Evolutionary conservation across 92 coral and sea anemone species (phyloP), one percentile per base, ranked within the genome.

Genomic region (Isaurus tuberculatus): DNA sequence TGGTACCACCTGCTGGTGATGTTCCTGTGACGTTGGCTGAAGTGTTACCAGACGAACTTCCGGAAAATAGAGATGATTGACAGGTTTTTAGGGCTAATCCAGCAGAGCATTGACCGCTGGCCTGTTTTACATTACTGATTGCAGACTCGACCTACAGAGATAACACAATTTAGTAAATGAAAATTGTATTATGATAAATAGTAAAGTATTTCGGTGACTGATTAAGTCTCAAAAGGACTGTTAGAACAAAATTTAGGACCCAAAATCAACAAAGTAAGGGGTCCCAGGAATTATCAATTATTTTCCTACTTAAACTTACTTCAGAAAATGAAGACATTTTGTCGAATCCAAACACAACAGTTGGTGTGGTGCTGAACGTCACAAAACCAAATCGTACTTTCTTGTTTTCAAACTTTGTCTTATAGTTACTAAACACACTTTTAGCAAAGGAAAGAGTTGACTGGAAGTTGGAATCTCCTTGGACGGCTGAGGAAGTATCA

Each of bases 391-490:
- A 74, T 1, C 80, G 80, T 16, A 89, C 86, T 49, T 67, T 57
- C 25, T 88, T 72, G 19, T 79, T 85, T 30, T 75, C 57, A 60
- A 88, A 88, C 17, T 85, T 58, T 33, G 81, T 74, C 37, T 70
- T 84, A 46, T 51, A 74, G 9, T 65, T 17, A 17, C 66, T 51
- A 26, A 85, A 89, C 2, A 89, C 89, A n/a, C 83, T 36, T 9
- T 85, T 85, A 36, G 85, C 79, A 26, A 89, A 89, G 26, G 69
- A 30, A 9, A 89, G 78, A 9, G 89, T 42, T 11, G 86, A 57
- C 57, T 89, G 77, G 46, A 89, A 85, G 69, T 89, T 85, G 33
- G 83, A 75, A 22, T 89, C 89, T 69, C 92, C 89, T 43, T 88
- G 83, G 42, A 89, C 28, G 55, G 66, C 70, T 0, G 89, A 71